Conservation (phyloP, 2,888 invertebrate species). For the Dryomyza anilis region DNA sequence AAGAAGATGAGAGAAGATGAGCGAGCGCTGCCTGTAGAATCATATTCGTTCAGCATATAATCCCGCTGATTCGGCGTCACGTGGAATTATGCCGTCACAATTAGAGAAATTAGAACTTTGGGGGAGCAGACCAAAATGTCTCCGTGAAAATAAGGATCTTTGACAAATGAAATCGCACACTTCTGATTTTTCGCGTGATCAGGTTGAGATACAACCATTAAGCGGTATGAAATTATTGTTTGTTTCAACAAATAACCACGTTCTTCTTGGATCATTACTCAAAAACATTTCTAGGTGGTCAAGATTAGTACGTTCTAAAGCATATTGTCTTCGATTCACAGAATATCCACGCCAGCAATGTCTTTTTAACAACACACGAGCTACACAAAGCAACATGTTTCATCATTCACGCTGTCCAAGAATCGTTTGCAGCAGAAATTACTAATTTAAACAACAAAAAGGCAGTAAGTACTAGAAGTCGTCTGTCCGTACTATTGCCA, state of each 20-base stretch:
- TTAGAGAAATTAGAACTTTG: neutral
- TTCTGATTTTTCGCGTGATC: neutral
- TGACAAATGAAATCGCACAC: neutral
- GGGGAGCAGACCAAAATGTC: no score
- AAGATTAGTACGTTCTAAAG: neutral
- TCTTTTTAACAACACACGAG: neutral
- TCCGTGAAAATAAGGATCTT: neutral
- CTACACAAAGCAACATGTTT: neutral
- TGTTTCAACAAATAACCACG: neutral
- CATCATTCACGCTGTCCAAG: neutral
- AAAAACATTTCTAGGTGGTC: neutral
- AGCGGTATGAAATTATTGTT: neutral
- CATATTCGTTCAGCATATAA: neutral
- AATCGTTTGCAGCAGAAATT: neutral
- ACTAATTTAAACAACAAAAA: neutral
- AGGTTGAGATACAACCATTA: neutral
- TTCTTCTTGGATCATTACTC: neutral
- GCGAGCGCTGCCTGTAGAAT: neutral
- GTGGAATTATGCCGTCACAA: neutral
- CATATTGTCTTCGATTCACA: neutral
- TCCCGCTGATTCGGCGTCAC: constrained; percentile 2
- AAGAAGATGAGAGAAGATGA: no score
- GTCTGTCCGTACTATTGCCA: neutral
- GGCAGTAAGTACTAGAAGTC: neutral
- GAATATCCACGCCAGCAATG: neutral